Evolutionary conservation across 1,140 invertebrate species (phyloP), one percentile per base, ranked within the genome.

Genomic region (Psilanteris sp.): DNA sequence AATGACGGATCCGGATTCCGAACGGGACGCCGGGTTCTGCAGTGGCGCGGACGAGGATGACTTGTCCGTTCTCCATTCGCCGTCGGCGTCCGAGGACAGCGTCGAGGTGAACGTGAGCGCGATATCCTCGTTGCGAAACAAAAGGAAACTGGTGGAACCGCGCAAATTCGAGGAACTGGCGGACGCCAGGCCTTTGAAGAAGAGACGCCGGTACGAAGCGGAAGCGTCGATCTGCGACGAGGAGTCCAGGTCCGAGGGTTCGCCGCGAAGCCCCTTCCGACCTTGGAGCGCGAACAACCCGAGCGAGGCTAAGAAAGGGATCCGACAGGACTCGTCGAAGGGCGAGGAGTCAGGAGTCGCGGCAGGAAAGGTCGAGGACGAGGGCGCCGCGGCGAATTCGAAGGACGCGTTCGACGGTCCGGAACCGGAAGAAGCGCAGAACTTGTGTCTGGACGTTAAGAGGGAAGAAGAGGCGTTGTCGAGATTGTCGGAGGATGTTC

Each of bases 61-160:
- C 59, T 89, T 92, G 76, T 92, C 92, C 3, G 91, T 90, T 36
- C 87, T 90, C 67, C 91, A 91, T 9, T 92, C 90, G 3, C 87
- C 91, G 1, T 92, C 91, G 29, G 91, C 92, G 26, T 94, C 93
- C 11, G 94, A 94, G 72, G 93, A 95, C 84, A 94, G 93, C 37
- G 91, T 94, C 1, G 91, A 94, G 76, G 91, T 92, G 6, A 91
- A 92, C 66, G 88, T 91, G 1, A 90, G 87, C 9, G 88, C 93
- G 3, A 93, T 93, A 26, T 90, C 91, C 1, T 90, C 91, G 0
- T 84, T 92, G 32, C 80, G 89, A 1, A 89, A 90, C 34, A 91
- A 92, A 59, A 86, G 94, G 14, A 94, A 94, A 70, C 89, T 92
- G 48, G 90, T 92, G 6, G 94, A 95, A 54, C 93, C 93, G 0